Base-by-base conservation (phyloP, 2,797 vertebrate genomes). In the Microcaecilia unicolor region DNA sequence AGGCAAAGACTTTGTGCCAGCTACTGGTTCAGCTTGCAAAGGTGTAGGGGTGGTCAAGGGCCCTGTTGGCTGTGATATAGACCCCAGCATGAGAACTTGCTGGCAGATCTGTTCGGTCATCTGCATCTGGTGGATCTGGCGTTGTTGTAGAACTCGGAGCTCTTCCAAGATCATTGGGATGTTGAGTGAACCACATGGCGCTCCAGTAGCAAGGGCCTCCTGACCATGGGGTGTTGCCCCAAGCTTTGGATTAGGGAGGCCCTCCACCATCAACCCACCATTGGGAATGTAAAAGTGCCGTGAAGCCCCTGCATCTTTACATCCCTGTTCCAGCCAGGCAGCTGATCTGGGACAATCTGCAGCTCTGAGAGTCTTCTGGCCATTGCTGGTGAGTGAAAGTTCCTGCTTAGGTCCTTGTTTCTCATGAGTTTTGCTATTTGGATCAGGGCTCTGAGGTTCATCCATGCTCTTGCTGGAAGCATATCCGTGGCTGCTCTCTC, bases 41-140 rank as follows among this genome's bases (percentile, higher is more conserved):
- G n/a, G 5, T 67, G 34, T 36, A 36, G 64, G 51, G 22, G 64
- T 48, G n/a, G 58, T 8, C 10, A 26, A 25, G 27, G 32, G 15
- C 17, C 61, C 56, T 17, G 48, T 51, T 0, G 58, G 38, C 49
- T 68, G 70, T 21, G 68, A 67, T 18, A 71, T 44, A 14, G 76
- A 70, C 7, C 89, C 91, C 4, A 94, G 74, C 28, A 89, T 78
- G 23, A 93, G 64, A 18, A 94, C 89, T 59, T 94, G 91, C 31
- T 88, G 75, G 55, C 91, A 92, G 53, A 94, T 93, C 66, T 93
- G 89, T 44, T 93, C 89, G 1, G 90, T 92, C 78, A 93, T 92
- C 65, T 93, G 91, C 90, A 94, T 92, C 62, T 94, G 91, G 52
- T 91, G 87, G 43, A 93, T 91, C 65, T 94, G 91, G 28, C 90